Conservation (phyloP, 2,888 invertebrate species). For the Ethmia dodecea region DNA sequence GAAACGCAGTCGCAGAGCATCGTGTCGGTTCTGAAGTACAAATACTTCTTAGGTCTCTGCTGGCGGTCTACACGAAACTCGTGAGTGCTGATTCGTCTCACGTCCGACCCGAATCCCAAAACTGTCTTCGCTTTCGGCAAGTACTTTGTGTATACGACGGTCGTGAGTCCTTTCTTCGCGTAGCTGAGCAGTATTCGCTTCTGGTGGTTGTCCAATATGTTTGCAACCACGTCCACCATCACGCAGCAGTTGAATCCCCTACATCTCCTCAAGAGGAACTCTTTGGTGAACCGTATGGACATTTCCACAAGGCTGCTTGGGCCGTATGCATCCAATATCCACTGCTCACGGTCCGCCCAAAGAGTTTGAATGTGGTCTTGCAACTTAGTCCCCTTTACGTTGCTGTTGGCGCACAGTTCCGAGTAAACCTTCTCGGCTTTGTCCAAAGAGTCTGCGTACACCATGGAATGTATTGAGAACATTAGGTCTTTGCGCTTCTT, state of each 20-base stretch:
- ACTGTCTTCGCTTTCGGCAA: constrained; percentile 11
- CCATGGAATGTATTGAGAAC: constrained; percentile 18
- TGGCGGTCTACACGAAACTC: constrained; percentile 16
- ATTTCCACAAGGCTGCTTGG: constrained; percentile 15
- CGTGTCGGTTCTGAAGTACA: constrained; percentile 26
- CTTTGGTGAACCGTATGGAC: constrained; percentile 20
- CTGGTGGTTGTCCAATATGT: constrained; percentile 30
- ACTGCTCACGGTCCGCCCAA: constrained; percentile 21
- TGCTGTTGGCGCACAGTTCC: constrained; percentile 9
- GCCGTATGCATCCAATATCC: constrained; percentile 13
- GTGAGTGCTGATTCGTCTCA: constrained; percentile 13
- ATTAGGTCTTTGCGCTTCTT: constrained; percentile 20
- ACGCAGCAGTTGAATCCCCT: constrained; percentile 22
- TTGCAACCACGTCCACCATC: constrained; percentile 31
- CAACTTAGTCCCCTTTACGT: constrained; percentile 8
- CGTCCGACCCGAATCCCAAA: constrained; percentile 8
- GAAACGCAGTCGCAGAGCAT: constrained; percentile 30
- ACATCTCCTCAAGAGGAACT: constrained; percentile 24
- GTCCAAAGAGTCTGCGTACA: constrained; percentile 16
- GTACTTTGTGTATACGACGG: constrained; percentile 19
- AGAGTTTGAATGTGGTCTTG: constrained; percentile 15
- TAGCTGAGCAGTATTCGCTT: constrained; percentile 23
- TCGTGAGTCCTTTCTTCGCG: constrained; percentile 12
- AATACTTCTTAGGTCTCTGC: constrained; percentile 6
- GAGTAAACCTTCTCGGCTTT: constrained; percentile 12